A percentile compares a stretch with the other conserved stretches of the same genome.
phyloP scores from a whole-genome alignment of 92 coral and sea anemone genomes.

The Anthopleura xanthogrammica region DNA sequence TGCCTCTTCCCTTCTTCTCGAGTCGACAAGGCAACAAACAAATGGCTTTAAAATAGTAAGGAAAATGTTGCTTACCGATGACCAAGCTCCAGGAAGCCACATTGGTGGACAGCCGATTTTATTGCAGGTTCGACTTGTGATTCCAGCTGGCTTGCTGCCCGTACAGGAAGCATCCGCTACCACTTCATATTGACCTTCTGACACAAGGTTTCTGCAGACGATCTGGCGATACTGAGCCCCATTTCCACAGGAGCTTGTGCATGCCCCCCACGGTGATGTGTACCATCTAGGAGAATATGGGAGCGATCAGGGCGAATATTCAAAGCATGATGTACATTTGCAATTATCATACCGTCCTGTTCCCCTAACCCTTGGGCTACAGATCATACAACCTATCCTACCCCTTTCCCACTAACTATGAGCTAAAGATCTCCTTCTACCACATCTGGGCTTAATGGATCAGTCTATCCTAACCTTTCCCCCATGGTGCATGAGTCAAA shows the following conservation, averaged over 20 bases:
- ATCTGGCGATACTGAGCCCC: slow-evolving; percentile 65
- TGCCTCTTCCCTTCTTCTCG: neutral
- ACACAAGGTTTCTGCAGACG: slow-evolving; percentile 59
- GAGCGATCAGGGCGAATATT: too few species aligned
- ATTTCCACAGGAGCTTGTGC: slow-evolving; percentile 74
- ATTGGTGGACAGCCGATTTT: slow-evolving; percentile 79
- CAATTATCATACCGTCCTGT: too few species aligned
- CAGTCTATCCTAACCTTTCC: too few species aligned
- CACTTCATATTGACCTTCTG: slow-evolving; percentile 52
- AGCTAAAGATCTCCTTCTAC: too few species aligned
- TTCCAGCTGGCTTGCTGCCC: slow-evolving; percentile 34
- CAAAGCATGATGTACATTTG: too few species aligned
- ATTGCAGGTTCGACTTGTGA: slow-evolving; percentile 56
- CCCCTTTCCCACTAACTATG: too few species aligned
- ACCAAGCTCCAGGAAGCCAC: slow-evolving; percentile 70
- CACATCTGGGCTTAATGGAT: too few species aligned
- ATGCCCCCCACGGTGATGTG: slow-evolving; percentile 59
- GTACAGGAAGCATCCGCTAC: slow-evolving; percentile 51
- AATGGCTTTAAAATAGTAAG: neutral
- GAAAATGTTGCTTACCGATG: slow-evolving; percentile 47
- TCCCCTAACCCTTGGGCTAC: too few species aligned
- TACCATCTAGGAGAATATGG: slow-evolving; percentile 51
- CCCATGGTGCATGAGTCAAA: too few species aligned
- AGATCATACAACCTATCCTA: too few species aligned
- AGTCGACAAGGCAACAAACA: neutral